Conservation (phyloP, 2,797 vertebrate species). For the Melopsittacus undulatus region DNA sequence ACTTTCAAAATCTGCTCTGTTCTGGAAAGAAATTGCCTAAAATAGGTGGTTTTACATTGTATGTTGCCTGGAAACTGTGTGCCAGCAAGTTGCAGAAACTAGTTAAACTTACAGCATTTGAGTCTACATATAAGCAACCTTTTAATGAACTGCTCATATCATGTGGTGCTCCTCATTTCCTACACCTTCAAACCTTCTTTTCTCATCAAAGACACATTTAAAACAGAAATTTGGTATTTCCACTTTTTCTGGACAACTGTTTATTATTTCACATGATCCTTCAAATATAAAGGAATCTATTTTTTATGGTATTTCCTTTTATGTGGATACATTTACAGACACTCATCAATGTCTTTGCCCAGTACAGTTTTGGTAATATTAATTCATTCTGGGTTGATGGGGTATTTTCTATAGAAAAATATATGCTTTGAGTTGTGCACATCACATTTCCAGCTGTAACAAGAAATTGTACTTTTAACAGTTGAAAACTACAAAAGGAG, state of each 20-base stretch:
- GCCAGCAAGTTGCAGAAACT: not conserved
- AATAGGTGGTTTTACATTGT: not conserved
- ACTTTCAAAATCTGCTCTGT: not conserved
- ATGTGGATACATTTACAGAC: not conserved
- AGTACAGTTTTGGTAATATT: not conserved
- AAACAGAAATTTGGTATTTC: not conserved
- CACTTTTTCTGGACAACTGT: not conserved
- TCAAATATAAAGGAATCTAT: not conserved
- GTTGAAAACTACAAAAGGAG: slow-evolving; percentile 29
- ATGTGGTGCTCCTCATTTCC: not conserved
- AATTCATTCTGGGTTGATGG: slow-evolving; percentile 21
- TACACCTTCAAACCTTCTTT: not conserved
- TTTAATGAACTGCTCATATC: not conserved
- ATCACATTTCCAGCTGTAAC: slow-evolving; percentile 44
- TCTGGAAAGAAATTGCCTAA: not conserved
- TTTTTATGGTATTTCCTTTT: not conserved
- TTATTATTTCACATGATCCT: not conserved
- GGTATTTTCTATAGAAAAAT: slow-evolving; percentile 42
- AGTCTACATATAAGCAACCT: not conserved
- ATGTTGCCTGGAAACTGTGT: not conserved
- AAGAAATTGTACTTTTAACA: slow-evolving; percentile 38
- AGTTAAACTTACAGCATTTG: not conserved
- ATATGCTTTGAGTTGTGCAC: slow-evolving; percentile 42
- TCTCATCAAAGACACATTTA: not conserved
- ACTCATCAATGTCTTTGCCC: not conserved